Percentiles rank a stretch among this genome's conserved stretches.
phyloP scores from a whole-genome alignment of 2,888 invertebrate genomes.

The Phaonia tiefii region DNA sequence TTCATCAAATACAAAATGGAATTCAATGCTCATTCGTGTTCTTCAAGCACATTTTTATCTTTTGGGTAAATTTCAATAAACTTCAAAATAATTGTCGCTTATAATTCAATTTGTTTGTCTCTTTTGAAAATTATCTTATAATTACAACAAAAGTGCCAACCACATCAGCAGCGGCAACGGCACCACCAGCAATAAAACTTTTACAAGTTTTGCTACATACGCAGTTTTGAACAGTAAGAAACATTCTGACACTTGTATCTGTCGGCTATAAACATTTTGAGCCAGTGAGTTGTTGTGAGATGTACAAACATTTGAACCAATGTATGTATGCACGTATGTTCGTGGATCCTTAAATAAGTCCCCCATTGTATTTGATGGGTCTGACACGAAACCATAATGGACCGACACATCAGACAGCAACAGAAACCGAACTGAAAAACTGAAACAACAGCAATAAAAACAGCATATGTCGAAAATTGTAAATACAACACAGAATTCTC shows the following conservation, averaged over 20 bases:
- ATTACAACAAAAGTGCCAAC: slow-evolving; percentile 16
- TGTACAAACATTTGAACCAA: too few species aligned
- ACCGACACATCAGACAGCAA: neutral
- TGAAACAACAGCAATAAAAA: too few species aligned
- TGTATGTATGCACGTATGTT: too few species aligned
- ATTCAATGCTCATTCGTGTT: too few species aligned
- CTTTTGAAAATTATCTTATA: slow-evolving; percentile 5
- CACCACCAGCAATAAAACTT: neutral
- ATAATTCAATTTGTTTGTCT: too few species aligned
- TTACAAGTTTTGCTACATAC: neutral
- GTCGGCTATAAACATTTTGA: neutral
- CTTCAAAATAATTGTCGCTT: too few species aligned
- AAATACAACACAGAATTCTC: neutral
- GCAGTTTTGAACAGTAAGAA: neutral
- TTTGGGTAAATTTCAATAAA: too few species aligned
- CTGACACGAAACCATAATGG: neutral
- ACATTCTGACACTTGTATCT: neutral
- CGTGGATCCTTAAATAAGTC: neutral
- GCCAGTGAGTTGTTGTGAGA: neutral
- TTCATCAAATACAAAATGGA: too few species aligned
- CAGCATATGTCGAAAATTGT: neutral
- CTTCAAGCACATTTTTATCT: too few species aligned
- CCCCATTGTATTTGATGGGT: neutral
- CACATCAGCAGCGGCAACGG: neutral
- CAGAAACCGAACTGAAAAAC: neutral